Percentiles rank a stretch among this genome's conserved stretches.
These are phyloP conservation scores for Poicephalus gulielmi DNA, from an alignment of 2,113 vertebrate genomes.

Conservation along the genomic window DNA sequence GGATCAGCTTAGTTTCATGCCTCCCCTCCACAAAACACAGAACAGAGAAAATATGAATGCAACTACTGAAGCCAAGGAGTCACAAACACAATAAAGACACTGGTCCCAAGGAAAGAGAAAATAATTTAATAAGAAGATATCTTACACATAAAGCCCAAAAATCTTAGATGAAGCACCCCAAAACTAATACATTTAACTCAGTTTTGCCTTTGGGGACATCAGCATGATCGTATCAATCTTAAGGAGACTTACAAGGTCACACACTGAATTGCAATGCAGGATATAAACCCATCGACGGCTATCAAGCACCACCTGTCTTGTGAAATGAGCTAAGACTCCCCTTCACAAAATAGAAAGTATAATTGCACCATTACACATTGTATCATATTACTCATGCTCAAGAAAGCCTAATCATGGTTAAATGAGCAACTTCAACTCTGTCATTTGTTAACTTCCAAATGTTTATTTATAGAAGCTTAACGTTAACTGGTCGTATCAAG, in stretches of 20 bases:
- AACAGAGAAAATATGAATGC: neutral
- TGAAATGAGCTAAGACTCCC: neutral
- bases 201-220: neutral
- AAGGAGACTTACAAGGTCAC: neutral
- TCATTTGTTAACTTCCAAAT: slow-evolving; percentile 8
- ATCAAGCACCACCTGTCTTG: neutral
- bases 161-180: neutral
- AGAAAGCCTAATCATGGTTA: neutral
- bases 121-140: neutral
- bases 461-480: neutral
- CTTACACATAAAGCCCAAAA: neutral
- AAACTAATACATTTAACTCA: neutral
- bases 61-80: neutral
- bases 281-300: neutral
- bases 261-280: neutral
- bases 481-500: neutral
- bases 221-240: neutral
- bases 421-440: neutral
- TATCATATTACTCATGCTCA: neutral
- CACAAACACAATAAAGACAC: neutral
- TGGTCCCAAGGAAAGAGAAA: neutral
- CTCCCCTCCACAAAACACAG: neutral
- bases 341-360: neutral
- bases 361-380: neutral
- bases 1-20: neutral